Conservation (phyloP, 1,140 invertebrate species). For the Mya arenaria region DNA sequence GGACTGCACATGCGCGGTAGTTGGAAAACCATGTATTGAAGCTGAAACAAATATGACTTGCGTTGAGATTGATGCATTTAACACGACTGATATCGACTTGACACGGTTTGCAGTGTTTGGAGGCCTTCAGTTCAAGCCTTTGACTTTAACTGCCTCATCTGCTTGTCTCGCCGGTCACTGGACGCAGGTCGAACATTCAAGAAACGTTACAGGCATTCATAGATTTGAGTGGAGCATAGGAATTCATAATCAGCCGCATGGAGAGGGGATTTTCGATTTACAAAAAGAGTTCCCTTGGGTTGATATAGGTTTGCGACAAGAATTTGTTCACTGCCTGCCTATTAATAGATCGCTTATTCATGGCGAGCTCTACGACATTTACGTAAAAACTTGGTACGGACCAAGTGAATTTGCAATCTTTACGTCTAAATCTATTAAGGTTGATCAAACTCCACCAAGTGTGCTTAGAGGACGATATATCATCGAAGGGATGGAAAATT, state of each 20-base stretch:
- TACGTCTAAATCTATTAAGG: not conserved
- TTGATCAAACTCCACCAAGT: conserved; percentile 8
- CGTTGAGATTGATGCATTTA: not conserved
- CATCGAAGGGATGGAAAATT: conserved; percentile 4
- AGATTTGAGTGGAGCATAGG: conserved; percentile 45
- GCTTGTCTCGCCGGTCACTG: conserved; percentile 21
- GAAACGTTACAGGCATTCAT: not conserved
- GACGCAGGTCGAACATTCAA: not conserved
- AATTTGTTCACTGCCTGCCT: conserved; percentile 14
- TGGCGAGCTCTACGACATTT: not conserved
- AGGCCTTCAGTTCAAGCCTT: not conserved
- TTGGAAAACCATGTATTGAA: conserved; percentile 13
- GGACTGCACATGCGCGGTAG: conserved; percentile 31
- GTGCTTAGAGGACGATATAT: not conserved
- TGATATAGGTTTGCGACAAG: conserved; percentile 4
- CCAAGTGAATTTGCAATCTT: not conserved
- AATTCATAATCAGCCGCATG: not conserved
- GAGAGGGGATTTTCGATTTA: conserved; percentile 11
- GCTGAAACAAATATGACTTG: not conserved
- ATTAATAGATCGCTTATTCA: not conserved
- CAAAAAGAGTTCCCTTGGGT: conserved; percentile 14
- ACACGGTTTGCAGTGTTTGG: conserved; percentile 1
- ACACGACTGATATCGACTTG: not conserved
- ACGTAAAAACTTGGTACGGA: conserved; percentile 20
- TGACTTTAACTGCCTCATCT: conserved; percentile 5